Base-by-base conservation (phyloP, 2,797 vertebrate species). In the Cichlasoma orientale region DNA sequence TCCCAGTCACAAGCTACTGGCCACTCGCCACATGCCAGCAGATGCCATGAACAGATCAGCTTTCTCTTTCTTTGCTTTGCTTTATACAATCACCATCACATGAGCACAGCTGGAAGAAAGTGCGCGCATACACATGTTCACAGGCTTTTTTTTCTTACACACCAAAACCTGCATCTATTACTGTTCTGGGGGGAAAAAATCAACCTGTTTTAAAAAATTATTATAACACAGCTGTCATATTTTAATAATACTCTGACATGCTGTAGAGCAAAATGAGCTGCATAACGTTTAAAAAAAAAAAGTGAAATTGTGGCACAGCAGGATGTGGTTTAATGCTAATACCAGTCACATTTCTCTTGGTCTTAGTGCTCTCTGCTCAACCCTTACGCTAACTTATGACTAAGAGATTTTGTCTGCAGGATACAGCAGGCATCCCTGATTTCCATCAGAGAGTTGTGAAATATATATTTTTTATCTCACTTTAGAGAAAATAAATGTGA, bases 1-100 rank as follows among this genome's bases (percentile, higher is more conserved):
- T 93, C 89, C 85, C 80, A 87, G 93, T 96, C 95, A 96, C 95
- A 95, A 94, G 95, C 93, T 94, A 54, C 91, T 92, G 86, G 89
- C 90, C 85, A 85, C 83, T 88, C 56, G 84, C 94, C 95, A 95
- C 86, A 89, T 93, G 93, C 90, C 91, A 85, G 82, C 78, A 92
- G 90, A 88, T 86, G 81, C 77, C 80, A 81, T 52, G 56, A 89
- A 82, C 82, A 86, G 69, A 80, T 91, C 87, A 83, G 90, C 85
- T 86, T 79, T 84, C 71, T 88, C 76, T 86, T 69, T 59, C 54
- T 54, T 74, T 77, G 6, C 70, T 82, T 82, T 76, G 29, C 59
- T 78, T 82, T 79, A 86, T 81, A 85, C 85, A 82, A 89, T 73
- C 50, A 72, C 55, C 4, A 53, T 91, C 92, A 88, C 88, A 90